Evolutionary conservation across 1,140 invertebrate species (phyloP).

Genomic region (Sitodiplosis mosellana): DNA sequence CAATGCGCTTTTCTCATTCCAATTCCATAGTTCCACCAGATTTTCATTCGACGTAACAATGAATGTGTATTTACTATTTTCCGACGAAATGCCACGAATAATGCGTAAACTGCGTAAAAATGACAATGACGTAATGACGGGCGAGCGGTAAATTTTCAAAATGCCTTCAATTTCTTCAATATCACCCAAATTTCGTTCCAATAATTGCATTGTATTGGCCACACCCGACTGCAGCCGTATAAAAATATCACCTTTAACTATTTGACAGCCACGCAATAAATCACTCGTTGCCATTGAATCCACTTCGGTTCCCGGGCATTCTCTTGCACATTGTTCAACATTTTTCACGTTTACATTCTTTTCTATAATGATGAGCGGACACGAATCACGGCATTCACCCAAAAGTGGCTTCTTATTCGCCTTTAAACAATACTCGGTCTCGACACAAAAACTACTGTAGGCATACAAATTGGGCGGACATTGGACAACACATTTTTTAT

Average conservation of each 20-base stretch:
- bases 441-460: not conserved
- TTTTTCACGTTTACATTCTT: not conserved
- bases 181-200: constrained; percentile 45
- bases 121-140: constrained; percentile 61
- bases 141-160: constrained; percentile 57
- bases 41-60: not conserved
- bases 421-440: not conserved
- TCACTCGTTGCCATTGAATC: constrained; percentile 12
- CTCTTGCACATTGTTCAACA: not conserved
- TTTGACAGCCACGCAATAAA: constrained; percentile 7
- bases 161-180: constrained; percentile 53
- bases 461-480: constrained; percentile 39
- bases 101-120: constrained; percentile 64
- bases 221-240: constrained; percentile 6
- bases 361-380: not conserved
- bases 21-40: not conserved
- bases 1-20: not conserved
- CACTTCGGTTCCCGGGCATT: constrained; percentile 6
- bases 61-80: constrained; percentile 7
- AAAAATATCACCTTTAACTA: constrained; percentile 19
- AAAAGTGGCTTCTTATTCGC: not conserved
- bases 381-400: not conserved
- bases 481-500: constrained; percentile 31
- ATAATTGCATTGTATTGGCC: constrained; percentile 37
- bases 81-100: constrained; percentile 36